Evolutionary conservation across 2,113 vertebrate genomes (phyloP).

Genomic region (Lichenostomus cassidix): DNA sequence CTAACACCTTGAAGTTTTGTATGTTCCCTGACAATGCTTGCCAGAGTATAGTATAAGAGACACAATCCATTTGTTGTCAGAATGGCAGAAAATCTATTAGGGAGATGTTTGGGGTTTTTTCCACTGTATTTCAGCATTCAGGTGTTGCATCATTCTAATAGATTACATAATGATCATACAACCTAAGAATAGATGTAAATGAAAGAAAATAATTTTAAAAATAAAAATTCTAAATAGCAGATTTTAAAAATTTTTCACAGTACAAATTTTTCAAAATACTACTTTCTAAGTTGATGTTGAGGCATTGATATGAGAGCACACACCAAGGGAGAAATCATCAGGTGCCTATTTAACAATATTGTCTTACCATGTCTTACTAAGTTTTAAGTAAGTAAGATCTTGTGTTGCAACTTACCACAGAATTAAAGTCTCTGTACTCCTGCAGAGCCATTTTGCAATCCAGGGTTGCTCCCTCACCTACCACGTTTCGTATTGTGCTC

Average conservation of each 20-base stretch:
- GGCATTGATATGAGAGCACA: background rate
- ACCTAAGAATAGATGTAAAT: background rate
- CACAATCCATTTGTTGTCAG: background rate
- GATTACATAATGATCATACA: background rate
- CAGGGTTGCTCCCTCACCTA: conserved; percentile 45
- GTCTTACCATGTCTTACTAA: background rate
- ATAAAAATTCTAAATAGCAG: background rate
- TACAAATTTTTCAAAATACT: background rate
- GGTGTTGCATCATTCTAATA: background rate
- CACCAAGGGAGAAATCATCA: background rate
- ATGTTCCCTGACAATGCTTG: background rate
- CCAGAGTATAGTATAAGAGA: background rate
- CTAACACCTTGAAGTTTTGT: background rate
- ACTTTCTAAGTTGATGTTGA: background rate
- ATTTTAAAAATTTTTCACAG: background rate
- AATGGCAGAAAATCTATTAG: background rate
- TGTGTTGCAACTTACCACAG: conserved; percentile 75
- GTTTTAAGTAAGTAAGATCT: background rate
- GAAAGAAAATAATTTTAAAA: background rate
- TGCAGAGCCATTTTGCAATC: conserved; percentile 81
- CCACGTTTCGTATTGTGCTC: background rate
- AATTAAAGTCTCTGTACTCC: conserved; percentile 74
- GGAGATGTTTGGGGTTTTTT: background rate
- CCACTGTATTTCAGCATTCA: background rate
- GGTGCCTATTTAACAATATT: background rate